Base-by-base conservation (phyloP, 1,140 invertebrate genomes). In the Platyscapa corneri region DNA sequence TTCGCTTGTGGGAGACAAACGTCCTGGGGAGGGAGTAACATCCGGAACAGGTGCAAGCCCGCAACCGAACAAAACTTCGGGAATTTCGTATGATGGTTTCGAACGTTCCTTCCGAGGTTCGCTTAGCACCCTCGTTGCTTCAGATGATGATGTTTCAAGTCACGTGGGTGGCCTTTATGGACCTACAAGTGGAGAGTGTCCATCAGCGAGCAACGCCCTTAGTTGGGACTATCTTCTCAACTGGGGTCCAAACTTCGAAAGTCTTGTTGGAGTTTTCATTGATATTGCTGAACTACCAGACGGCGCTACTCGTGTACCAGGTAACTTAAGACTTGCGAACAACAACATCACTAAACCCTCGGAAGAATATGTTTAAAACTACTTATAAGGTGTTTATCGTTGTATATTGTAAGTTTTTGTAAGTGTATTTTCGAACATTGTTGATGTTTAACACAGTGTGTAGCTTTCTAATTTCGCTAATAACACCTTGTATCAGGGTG, bases 171-270 rank as follows among this genome's bases (percentile, higher is more conserved):
- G 95, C 60, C 93, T 97, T 79, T 97, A 97, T 89, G 95, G 96
- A 85, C 96, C 96, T 79, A 94, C 95, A 8, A 87, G 81, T n/a
- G 96, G 96, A 86, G 90, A 90, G 72, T 96, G 96, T 16, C 95
- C 97, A 0, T 96, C 96, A 3, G 95, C 95, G 0, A 95, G 95
- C 72, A 94, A 94, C 3, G 94, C 95, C 7, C 93, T 98, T 46
- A 97, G 97, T 75, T 99, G 98, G 97, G 98, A 99, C 89, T 98
- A 98, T 90, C 93, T 99, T 81, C 94, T 99, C 27, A 99, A 98
- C 93, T 99, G 98, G 98, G 97, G 98, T 16, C 98, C 98, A 14
- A 98, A 98, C 93, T 99, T 98, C 92, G 97, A 99, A 92, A 98
- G 97, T 91, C 95, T 99, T 89, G 97, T 98, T 75, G 98, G 98